Evolutionary conservation across 2,113 vertebrate species (phyloP), one percentile per base, ranked within the genome.

Genomic region (Syngnathus scovelli): DNA sequence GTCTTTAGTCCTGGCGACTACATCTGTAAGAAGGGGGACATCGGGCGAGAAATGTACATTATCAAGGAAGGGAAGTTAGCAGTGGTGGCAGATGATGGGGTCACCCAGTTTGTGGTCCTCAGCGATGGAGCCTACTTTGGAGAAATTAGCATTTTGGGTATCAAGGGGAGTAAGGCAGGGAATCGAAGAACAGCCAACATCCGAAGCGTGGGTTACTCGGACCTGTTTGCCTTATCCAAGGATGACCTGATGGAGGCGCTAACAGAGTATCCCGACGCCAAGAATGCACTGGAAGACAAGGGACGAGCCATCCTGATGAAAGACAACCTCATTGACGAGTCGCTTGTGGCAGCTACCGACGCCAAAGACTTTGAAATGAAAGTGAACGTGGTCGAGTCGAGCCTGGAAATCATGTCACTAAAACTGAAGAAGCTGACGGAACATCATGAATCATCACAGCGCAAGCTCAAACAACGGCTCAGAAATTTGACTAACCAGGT

Each of bases 391-490:
- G 83, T 98, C 19, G 92, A 93, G 86, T 59, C 83, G 2, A 88
- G 89, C 72, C 75, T 94, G 48, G 95, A 98, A 0, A 70, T 82
- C 0, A 90, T 98, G 79, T 87, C 90, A 58, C 82, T 79, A 0
- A 93, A 94, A 85, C 92, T 98, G 38, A 90, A 88, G 0, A 92
- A 93, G 76, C 83, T 98, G 0, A 39, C 90, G 61, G 87, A 83
- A 0, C 93, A 98, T 51, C 94, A 92, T 66, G 90, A 70, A 0
- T 81, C 93, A 1, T 82, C 88, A 1, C 93, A 98, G 81, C 83
- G 89, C 48, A 95, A 92, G 78, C 77, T 98, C 67, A 95, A 94
- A 70, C 95, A 98, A 79, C 92, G 94, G 70, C 92, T 99, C 74
- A 81, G 41, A 68, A 93, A 90, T 43, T 82, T 99, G 76, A 93